Percentiles rank a stretch among this genome's conserved stretches.
These are phyloP conservation scores for Bos indicus DNA, from an alignment of 2,113 vertebrate species.

Conservation along the genomic window DNA sequence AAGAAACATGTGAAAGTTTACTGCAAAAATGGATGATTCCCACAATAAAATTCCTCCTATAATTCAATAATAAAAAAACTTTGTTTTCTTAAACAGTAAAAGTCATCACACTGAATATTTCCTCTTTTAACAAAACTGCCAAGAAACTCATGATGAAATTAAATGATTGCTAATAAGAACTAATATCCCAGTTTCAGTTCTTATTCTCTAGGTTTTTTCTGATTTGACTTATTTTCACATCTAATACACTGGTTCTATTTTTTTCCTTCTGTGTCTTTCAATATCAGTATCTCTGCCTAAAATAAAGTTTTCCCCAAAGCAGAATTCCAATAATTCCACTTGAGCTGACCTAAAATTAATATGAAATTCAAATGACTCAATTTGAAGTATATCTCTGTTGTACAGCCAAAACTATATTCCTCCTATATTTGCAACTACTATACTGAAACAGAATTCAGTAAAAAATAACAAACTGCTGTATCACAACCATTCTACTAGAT, in stretches of 20 bases:
- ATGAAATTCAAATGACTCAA: not conserved
- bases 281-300: not conserved
- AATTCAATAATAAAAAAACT: not conserved
- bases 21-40: not conserved
- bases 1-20: not conserved
- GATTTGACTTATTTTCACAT: not conserved
- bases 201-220: not conserved
- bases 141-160: not conserved
- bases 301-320: not conserved
- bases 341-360: not conserved
- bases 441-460: not conserved
- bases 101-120: not conserved
- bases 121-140: not conserved
- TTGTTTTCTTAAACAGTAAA: not conserved
- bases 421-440: not conserved
- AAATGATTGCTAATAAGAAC: slow-evolving; percentile 18
- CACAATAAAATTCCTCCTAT: not conserved
- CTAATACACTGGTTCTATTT: not conserved
- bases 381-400: not conserved
- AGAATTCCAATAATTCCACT: not conserved
- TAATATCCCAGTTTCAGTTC: not conserved
- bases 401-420: not conserved
- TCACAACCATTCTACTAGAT: not conserved
- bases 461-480: slow-evolving; percentile 9
- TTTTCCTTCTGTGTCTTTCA: not conserved